Conservation (phyloP, 2,888 invertebrate species). For the Agrypnus murinus region DNA sequence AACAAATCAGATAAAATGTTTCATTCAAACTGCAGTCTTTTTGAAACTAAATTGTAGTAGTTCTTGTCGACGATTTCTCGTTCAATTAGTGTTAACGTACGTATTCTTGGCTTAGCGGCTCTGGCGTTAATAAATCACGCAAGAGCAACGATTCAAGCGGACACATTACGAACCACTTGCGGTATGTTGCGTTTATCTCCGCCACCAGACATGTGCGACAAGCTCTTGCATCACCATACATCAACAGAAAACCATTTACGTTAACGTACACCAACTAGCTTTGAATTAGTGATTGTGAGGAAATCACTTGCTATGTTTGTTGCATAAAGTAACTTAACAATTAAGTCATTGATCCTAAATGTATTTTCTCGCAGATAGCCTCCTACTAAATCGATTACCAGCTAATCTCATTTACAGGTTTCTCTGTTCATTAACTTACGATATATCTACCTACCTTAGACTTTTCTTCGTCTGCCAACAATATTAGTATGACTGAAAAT, state of each 20-base stretch:
- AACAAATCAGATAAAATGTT: neutral
- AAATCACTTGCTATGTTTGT: conserved; percentile 1
- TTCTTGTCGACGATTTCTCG: conserved; percentile 39
- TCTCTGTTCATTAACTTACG: too few species aligned
- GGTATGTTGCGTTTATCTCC: conserved; percentile 55
- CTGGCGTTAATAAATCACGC: conserved; percentile 51
- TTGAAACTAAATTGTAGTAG: conserved; percentile 14
- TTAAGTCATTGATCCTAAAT: neutral
- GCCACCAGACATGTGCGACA: conserved; percentile 51
- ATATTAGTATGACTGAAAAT: too few species aligned
- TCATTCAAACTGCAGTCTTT: conserved; percentile 12
- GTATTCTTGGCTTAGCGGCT: conserved; percentile 44
- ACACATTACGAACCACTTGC: conserved; percentile 48
- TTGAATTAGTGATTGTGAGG: conserved; percentile 2
- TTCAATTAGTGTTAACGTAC: conserved; percentile 52
- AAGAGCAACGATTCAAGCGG: conserved; percentile 48
- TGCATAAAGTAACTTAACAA: neutral
- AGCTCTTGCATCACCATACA: conserved; percentile 46
- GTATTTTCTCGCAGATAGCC: too few species aligned
- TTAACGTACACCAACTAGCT: conserved; percentile 11
- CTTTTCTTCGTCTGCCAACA: too few species aligned
- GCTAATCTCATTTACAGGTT: too few species aligned
- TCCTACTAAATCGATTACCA: too few species aligned
- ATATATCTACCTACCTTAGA: too few species aligned
- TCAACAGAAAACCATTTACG: conserved; percentile 44